These are phyloP conservation scores for Hemithea aestivaria DNA, from an alignment of 2,888 invertebrate species.

Conservation along the genomic window DNA sequence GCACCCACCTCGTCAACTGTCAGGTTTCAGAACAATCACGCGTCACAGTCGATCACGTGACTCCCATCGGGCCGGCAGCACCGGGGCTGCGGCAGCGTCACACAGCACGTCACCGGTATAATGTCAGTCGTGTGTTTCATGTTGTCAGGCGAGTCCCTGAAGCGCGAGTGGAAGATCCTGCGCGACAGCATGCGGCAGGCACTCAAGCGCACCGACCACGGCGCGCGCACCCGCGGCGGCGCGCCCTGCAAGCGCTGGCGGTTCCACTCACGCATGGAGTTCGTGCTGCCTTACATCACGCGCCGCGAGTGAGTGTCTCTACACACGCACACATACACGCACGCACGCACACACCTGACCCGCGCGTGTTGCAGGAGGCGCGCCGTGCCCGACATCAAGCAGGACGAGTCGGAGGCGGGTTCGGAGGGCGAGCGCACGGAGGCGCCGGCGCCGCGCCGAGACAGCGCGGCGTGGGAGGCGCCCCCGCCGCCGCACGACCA, in stretches of 20 bases:
- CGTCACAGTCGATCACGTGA: too few relatives aligned
- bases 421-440: slow-evolving; percentile 28
- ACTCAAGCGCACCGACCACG: slow-evolving; percentile 51
- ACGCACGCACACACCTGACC: too few relatives aligned
- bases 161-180: slow-evolving; percentile 72
- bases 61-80: too few relatives aligned
- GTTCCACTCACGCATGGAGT: slow-evolving; percentile 64
- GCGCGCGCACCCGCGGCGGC: slow-evolving; percentile 56
- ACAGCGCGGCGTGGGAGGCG: slow-evolving; percentile 43
- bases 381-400: slow-evolving; percentile 41
- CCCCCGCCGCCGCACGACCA: slow-evolving; percentile 47
- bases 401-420: slow-evolving; percentile 50
- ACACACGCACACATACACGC: too few relatives aligned
- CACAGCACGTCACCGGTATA: too few relatives aligned
- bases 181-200: slow-evolving; percentile 71
- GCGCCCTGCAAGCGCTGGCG: slow-evolving; percentile 66
- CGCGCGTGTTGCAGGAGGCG: slow-evolving; percentile 43
- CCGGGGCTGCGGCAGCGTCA: too few relatives aligned
- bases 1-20: too few relatives aligned
- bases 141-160: slow-evolving; percentile 56
- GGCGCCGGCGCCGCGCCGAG: slow-evolving; percentile 10
- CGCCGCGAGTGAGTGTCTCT: slow-evolving; percentile 37
- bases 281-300: slow-evolving; percentile 68
- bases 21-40: too few relatives aligned
- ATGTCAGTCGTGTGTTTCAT: too few relatives aligned